Conservation (phyloP, 1,140 invertebrate species). For the Trissolcus basalis region DNA sequence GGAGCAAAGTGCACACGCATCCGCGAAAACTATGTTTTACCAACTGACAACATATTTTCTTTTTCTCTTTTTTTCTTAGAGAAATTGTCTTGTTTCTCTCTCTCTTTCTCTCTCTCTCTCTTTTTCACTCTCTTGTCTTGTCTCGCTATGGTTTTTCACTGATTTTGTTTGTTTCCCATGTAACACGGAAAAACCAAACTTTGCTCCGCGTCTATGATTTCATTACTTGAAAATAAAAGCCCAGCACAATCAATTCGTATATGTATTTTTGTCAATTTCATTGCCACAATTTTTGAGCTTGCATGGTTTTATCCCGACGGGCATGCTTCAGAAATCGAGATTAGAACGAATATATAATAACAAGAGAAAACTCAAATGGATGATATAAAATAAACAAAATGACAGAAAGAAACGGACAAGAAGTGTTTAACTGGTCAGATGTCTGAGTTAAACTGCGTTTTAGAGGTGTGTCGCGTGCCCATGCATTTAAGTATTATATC, state of each 20-base stretch:
- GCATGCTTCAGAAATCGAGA: slow-evolving; percentile 42
- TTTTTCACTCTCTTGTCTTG: neutral
- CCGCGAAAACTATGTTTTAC: slow-evolving; percentile 29
- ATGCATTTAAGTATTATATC: slow-evolving; percentile 74
- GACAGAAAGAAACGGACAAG: neutral
- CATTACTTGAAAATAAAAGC: slow-evolving; percentile 33
- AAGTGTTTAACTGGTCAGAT: slow-evolving; percentile 32
- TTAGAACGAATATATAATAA: neutral
- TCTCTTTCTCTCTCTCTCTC: neutral
- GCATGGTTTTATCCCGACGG: slow-evolving; percentile 53
- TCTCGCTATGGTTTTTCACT: too few species aligned
- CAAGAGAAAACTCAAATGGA: too few species aligned
- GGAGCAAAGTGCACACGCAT: slow-evolving; percentile 47
- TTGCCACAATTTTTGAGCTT: slow-evolving; percentile 52
- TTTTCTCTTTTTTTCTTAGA: neutral
- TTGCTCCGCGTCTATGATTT: slow-evolving; percentile 49
- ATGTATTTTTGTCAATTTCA: slow-evolving; percentile 54
- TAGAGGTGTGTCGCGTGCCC: slow-evolving; percentile 66
- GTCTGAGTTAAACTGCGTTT: slow-evolving; percentile 47
- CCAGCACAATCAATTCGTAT: slow-evolving; percentile 55
- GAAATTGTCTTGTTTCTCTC: neutral
- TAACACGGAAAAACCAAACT: slow-evolving; percentile 11
- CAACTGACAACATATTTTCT: too few species aligned
- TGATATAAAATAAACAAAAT: neutral
- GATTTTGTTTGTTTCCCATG: too few species aligned